Percentiles rank a stretch among this genome's conserved stretches.
phyloP scores from a whole-genome alignment of 2,113 vertebrate species.

The Notothenia coriiceps region DNA sequence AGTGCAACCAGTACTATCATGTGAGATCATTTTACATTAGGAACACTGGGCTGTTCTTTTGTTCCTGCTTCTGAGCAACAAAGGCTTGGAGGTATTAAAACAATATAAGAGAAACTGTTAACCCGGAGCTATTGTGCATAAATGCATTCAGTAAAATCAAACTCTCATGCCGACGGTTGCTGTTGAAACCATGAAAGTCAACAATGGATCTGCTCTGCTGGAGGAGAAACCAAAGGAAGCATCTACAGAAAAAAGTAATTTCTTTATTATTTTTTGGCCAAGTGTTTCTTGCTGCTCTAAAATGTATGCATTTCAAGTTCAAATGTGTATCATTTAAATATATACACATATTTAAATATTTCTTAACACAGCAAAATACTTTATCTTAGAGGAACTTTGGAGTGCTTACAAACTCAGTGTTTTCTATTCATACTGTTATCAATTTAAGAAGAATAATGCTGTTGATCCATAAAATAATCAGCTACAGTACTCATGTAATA shows the following conservation, averaged over 20 bases:
- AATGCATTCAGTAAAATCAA: not conserved
- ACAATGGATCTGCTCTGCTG: not conserved
- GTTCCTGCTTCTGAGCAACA: not conserved
- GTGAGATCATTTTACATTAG: not conserved
- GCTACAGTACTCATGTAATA: too few species aligned
- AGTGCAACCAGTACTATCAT: constrained; percentile 2
- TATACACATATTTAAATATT: not conserved
- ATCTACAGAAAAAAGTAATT: constrained; percentile 17
- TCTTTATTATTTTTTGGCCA: not conserved
- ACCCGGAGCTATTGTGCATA: not conserved
- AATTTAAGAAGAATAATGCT: too few species aligned
- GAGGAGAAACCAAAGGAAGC: constrained; percentile 10
- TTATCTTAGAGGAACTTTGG: not conserved
- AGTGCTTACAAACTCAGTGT: not conserved
- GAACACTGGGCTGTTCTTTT: not conserved
- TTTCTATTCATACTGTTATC: not conserved
- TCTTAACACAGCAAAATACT: not conserved
- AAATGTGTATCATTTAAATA: too few species aligned
- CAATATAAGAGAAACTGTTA: not conserved
- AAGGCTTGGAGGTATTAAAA: not conserved
- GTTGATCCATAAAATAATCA: too few species aligned
- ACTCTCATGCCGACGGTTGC: not conserved
- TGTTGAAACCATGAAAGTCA: constrained; percentile 17
- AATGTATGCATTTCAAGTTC: not conserved
- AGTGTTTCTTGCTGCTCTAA: not conserved